Evolutionary conservation across 2,888 invertebrate species (phyloP), one percentile per base, ranked within the genome.

Genomic region (Mesoligia furuncula): DNA sequence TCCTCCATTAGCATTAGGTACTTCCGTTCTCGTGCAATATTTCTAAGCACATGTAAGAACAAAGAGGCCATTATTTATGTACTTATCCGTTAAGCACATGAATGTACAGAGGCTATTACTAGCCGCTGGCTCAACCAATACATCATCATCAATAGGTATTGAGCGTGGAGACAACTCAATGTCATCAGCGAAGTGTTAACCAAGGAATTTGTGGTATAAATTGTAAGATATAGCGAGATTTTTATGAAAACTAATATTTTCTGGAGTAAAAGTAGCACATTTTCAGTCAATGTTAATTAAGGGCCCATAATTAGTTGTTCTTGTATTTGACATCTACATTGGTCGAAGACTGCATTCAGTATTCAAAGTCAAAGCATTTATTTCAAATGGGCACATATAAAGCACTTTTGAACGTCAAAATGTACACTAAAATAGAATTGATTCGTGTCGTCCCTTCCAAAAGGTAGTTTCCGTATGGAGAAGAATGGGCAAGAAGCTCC

Each of bases 161-260:
- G 62, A 70, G 39, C 7, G 64, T 9, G 75, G 75, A 62, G 79
- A 87, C 87, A 87, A 54, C 31, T 85, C 85, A 85, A 85, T 85
- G 87, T 69, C 85, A 73, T 36, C 15, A 39, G 62, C 24, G 74
- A 11, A 61, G 15, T 62, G 62, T 11, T 75, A 39, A n/a, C 39
- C 17, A 13, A 66, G n/a, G n/a, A 57, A 65, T 61, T 48, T 67
- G 51, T 66, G 57, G 36, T n/a, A n/a, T 31, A 39, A 27, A 61
- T 45, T 68, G 65, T 65, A 57, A 71, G 36, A 57, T 45, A 62
- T 7, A 64, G 70, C 64, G 54, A 36, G 57, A 24, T 36, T 57
- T 59, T 31, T 20, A 3, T 7, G 2, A 7, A 8, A 17, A 59
- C 15, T 13, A 17, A 13, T 24, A 71, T 71, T 42, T 31, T 24